These are phyloP conservation scores for Zaprionus davidi DNA, from an alignment of 1,140 invertebrate species.

Conservation along the genomic window DNA sequence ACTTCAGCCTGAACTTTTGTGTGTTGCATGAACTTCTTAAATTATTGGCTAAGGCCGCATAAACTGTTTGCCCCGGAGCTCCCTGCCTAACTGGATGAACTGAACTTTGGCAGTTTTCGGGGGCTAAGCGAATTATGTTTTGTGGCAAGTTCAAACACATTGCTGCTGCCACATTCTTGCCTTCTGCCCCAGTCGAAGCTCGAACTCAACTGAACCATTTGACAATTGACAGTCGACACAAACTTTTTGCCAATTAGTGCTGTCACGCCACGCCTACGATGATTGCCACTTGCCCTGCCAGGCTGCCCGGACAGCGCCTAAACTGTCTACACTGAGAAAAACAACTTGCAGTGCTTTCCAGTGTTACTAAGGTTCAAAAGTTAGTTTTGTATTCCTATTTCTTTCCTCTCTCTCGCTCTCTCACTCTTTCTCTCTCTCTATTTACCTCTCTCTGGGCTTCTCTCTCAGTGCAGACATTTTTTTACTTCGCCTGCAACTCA, in stretches of 20 bases:
- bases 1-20: slow-evolving; percentile 74
- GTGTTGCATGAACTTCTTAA: slow-evolving; percentile 80
- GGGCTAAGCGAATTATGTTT: slow-evolving; percentile 67
- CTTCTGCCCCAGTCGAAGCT: neutral
- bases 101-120: slow-evolving; percentile 37
- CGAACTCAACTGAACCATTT: slow-evolving; percentile 37
- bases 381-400: neutral
- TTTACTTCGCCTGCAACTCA: slow-evolving; percentile 39
- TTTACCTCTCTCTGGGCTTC: neutral
- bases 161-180: slow-evolving; percentile 9
- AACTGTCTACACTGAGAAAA: neutral
- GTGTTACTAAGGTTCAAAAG: neutral
- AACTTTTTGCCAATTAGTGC: slow-evolving; percentile 69
- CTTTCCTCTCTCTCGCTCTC: neutral
- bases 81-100: neutral
- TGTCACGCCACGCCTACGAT: slow-evolving; percentile 19
- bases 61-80: slow-evolving; percentile 51
- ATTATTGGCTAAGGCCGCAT: slow-evolving; percentile 69
- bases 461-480: neutral
- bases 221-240: slow-evolving; percentile 72
- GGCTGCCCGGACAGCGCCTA: neutral
- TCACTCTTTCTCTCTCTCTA: neutral
- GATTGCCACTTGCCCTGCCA: neutral
- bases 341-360: neutral
- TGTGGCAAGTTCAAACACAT: slow-evolving; percentile 59